These are phyloP conservation scores for Bombus waltoni DNA, from an alignment of 1,140 invertebrate species.

Conservation along the genomic window DNA sequence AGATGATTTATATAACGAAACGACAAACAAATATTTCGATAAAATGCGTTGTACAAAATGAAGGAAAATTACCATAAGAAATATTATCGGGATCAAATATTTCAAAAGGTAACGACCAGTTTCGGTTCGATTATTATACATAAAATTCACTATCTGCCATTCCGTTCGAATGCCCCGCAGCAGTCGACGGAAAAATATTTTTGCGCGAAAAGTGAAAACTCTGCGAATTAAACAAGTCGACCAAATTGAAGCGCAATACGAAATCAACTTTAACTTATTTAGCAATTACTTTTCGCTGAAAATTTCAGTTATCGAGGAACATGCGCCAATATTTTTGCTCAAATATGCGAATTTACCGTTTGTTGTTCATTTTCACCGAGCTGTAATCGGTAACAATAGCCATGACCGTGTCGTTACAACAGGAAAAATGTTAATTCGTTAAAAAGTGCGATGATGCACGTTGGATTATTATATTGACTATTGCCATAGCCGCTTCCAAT, in stretches of 20 bases:
- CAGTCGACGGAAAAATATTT: neutral
- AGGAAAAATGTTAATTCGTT: neutral
- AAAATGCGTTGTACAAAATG: neutral
- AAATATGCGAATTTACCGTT: neutral
- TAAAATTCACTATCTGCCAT: neutral
- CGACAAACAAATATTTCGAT: too few species aligned
- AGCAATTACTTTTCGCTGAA: neutral
- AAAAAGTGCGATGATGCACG: neutral
- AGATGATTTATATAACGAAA: too few species aligned
- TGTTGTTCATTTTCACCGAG: neutral
- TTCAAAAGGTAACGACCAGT: neutral
- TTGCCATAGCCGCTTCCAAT: fast-evolving
- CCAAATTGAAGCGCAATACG: neutral
- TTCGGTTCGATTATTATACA: neutral
- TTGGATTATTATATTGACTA: too few species aligned
- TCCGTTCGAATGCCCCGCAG: neutral
- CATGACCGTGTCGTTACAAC: neutral
- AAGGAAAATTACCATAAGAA: neutral
- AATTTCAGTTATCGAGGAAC: neutral
- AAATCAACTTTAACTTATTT: constrained; percentile 3
- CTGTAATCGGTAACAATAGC: fast-evolving
- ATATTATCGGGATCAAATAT: neutral
- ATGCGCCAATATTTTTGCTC: neutral
- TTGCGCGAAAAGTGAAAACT: neutral
- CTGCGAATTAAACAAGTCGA: neutral